Conservation (phyloP, 2,797 vertebrate species). For the Vespertilio murinus region DNA sequence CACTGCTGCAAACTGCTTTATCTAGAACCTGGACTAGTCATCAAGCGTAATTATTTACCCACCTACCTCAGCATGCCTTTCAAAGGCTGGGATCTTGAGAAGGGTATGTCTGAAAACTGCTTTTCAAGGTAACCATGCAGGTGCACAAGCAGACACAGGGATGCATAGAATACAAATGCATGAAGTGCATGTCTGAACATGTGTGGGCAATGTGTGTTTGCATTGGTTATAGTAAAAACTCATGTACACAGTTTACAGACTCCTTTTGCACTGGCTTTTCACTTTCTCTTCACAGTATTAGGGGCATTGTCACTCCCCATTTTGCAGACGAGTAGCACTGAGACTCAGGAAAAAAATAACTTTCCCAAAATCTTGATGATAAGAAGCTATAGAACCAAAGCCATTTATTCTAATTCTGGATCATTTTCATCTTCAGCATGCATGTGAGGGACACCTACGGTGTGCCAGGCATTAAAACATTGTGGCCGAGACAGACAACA, state of each 20-base stretch:
- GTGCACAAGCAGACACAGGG: not conserved
- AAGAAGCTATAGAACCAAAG: not conserved
- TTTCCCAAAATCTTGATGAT: not conserved
- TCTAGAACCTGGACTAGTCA: not conserved
- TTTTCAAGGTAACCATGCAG: not conserved
- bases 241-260: not conserved
- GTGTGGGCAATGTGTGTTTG: not conserved
- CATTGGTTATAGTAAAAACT: not conserved
- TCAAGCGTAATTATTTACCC: not conserved
- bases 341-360: not conserved
- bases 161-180: not conserved
- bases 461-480: not conserved
- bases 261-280: not conserved
- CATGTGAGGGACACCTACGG: not conserved
- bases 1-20: not conserved
- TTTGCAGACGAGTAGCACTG: conserved; percentile 17
- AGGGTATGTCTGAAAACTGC: not conserved
- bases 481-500: no score
- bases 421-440: not conserved
- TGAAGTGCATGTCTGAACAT: not conserved
- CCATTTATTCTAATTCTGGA: not conserved
- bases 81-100: not conserved
- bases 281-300: not conserved
- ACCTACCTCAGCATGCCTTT: not conserved
- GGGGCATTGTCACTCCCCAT: not conserved